These are phyloP conservation scores for Heliconius hermathena DNA, from an alignment of 1,140 invertebrate genomes.

Conservation along the genomic window DNA sequence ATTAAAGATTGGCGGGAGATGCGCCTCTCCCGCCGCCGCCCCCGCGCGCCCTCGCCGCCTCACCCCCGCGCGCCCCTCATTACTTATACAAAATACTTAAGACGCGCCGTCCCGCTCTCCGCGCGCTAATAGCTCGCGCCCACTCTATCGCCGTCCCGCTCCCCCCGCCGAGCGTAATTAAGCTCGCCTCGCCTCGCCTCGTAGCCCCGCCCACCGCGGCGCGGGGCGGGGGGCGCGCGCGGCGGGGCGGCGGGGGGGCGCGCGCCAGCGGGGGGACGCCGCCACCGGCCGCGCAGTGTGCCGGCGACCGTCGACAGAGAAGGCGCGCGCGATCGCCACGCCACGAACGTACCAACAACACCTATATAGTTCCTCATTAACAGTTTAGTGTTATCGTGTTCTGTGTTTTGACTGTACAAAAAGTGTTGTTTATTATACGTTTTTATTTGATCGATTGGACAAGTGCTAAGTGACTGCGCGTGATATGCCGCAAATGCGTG, in stretches of 20 bases:
- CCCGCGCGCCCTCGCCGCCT: conserved; percentile 46
- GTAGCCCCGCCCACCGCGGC: conserved; percentile 62
- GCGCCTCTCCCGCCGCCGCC: conserved; percentile 48
- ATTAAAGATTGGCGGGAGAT: conserved; percentile 82
- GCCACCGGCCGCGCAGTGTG: conserved; percentile 71
- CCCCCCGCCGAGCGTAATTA: conserved; percentile 74
- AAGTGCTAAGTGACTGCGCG: conserved; percentile 75
- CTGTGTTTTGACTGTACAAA: conserved; percentile 72
- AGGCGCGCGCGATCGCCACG: conserved; percentile 60
- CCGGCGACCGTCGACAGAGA: conserved; percentile 73
- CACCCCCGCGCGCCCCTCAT: conserved; percentile 73
- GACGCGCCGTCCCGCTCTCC: conserved; percentile 79
- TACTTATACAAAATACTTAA: conserved; percentile 82
- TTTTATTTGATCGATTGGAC: conserved; percentile 55
- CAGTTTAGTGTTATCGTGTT: conserved; percentile 74
- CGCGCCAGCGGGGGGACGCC: conserved; percentile 55
- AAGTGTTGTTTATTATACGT: conserved; percentile 57
- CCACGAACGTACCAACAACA: conserved; percentile 63
- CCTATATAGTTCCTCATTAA: conserved; percentile 68
- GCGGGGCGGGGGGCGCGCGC: neutral
- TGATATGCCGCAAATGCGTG: conserved; percentile 73
- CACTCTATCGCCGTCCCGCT: conserved; percentile 78
- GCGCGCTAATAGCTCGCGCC: conserved; percentile 79
- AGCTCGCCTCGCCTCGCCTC: conserved; percentile 75
- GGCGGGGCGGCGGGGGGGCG: conserved; percentile 44